Conservation (phyloP, 2,888 invertebrate species). For the Xylota sylvarum region DNA sequence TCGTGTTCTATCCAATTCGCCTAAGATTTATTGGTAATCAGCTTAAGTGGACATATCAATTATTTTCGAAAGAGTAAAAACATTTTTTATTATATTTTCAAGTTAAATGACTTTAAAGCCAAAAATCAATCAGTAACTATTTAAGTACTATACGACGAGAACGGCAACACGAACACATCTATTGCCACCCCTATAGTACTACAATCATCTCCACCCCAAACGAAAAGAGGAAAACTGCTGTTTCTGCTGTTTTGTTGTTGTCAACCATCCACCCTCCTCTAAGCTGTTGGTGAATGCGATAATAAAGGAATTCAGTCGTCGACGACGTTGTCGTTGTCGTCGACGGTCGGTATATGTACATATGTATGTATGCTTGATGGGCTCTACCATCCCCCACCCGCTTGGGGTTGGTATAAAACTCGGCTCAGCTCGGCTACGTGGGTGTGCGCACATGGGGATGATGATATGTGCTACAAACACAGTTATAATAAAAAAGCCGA, state of each 20-base stretch:
- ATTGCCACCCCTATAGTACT: constrained; percentile 36
- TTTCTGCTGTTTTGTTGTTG: constrained; percentile 70
- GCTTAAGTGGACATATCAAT: background rate
- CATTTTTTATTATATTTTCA: background rate
- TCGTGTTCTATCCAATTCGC: background rate
- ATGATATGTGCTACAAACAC: constrained; percentile 74
- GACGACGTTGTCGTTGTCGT: constrained; percentile 18
- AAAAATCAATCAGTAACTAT: background rate
- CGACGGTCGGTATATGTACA: constrained; percentile 55
- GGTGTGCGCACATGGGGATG: constrained; percentile 39
- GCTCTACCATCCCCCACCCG: constrained; percentile 20
- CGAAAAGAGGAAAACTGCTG: constrained; percentile 63
- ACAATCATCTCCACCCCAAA: constrained; percentile 12
- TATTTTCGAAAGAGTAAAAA: background rate
- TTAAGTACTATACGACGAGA: background rate
- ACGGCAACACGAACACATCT: constrained; percentile 59
- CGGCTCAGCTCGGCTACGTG: constrained; percentile 63
- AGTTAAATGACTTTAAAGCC: background rate
- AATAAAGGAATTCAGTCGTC: constrained; percentile 73
- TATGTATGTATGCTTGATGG: constrained; percentile 60
- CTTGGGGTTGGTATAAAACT: constrained; percentile 50
- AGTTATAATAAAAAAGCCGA: constrained; percentile 70
- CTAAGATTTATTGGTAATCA: background rate
- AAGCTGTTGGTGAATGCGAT: constrained; percentile 63
- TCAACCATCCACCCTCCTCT: constrained; percentile 55